Evolutionary conservation across 2,888 invertebrate genomes (phyloP).

Genomic region (Drosophila infuscata): DNA sequence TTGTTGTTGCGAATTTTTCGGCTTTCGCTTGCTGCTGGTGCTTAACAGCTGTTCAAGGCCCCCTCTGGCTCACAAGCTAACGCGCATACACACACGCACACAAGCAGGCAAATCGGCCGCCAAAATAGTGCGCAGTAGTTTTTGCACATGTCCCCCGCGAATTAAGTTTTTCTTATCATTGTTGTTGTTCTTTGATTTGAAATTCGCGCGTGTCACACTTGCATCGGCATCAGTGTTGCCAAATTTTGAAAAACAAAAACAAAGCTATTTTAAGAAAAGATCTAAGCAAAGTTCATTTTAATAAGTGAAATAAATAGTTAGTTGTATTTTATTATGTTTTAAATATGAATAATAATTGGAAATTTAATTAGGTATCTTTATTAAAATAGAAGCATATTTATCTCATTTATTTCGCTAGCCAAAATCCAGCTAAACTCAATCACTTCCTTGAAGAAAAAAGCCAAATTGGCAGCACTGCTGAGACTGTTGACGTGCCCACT

Average conservation of each 20-base stretch:
- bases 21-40: constrained; percentile 33
- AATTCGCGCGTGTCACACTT: constrained; percentile 48
- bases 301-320: neutral
- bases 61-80: constrained; percentile 9
- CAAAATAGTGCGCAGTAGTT: constrained; percentile 63
- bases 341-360: neutral
- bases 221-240: constrained; percentile 1
- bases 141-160: constrained; percentile 31
- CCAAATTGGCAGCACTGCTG: neutral
- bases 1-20: constrained; percentile 23
- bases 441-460: neutral
- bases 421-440: neutral
- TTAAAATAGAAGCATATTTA: neutral
- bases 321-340: neutral
- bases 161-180: constrained; percentile 47
- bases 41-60: constrained; percentile 72
- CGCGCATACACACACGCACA: constrained; percentile 2
- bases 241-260: neutral
- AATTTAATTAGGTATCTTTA: neutral
- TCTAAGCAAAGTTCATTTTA: neutral
- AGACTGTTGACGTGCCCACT: constrained; percentile 65
- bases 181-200: constrained; percentile 26
- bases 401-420: neutral
- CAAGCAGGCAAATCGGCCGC: constrained; percentile 33
- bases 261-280: neutral